Percentiles rank a stretch among this genome's conserved stretches.
phyloP scores from a whole-genome alignment of 2,113 vertebrate species.

The Melanotaenia duboulayi region DNA sequence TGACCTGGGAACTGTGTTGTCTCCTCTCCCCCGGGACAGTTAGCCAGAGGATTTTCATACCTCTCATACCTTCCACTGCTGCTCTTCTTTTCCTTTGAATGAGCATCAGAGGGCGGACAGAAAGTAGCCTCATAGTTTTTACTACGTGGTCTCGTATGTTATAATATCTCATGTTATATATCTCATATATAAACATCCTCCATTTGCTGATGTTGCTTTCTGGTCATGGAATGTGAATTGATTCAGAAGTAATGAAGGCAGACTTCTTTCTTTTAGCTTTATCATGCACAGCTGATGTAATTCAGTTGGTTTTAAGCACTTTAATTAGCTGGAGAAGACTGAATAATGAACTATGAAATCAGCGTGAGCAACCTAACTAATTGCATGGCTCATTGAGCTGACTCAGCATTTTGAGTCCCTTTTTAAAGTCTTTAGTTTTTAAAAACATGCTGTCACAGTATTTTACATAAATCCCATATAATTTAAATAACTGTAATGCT shows the following conservation, averaged over 20 bases:
- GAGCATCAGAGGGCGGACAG: conserved; percentile 2
- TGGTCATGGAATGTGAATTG: conserved; percentile 12
- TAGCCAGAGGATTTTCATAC: conserved; percentile 60
- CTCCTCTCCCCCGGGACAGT: conserved; percentile 56
- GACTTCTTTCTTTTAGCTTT: conserved; percentile 17
- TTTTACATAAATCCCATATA: background rate
- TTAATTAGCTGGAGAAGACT: background rate
- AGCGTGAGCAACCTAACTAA: background rate
- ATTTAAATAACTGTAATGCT: too few species aligned
- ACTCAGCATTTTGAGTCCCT: background rate
- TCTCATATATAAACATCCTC: conserved; percentile 1
- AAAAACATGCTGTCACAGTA: background rate
- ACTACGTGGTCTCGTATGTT: background rate
- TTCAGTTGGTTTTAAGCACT: background rate
- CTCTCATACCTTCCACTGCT: conserved; percentile 47
- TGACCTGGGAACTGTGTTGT: conserved; percentile 56
- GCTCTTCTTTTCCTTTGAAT: conserved; percentile 11
- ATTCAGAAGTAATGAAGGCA: background rate
- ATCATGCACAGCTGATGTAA: background rate
- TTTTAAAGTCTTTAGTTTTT: background rate
- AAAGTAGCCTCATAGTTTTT: background rate
- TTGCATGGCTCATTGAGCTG: background rate
- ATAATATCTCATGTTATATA: too few species aligned
- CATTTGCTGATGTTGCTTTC: background rate
- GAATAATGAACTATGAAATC: background rate